Evolutionary conservation across 1,140 invertebrate species (phyloP).

Genomic region (Cydia amplana): DNA sequence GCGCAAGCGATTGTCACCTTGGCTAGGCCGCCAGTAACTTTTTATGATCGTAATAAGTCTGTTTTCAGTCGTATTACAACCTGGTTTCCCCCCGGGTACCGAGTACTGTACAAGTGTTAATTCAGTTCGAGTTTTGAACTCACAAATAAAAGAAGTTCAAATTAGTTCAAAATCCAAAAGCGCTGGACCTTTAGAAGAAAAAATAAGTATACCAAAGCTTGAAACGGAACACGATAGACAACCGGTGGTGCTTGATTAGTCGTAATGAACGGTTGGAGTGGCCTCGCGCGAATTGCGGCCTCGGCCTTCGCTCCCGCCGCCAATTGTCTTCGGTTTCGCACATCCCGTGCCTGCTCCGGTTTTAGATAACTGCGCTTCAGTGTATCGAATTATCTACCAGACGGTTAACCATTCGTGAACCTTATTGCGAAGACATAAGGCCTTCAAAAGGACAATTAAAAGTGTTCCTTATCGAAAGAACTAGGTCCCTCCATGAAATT

Average conservation of each 20-base stretch:
- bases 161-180: too few relatives aligned
- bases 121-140: too few relatives aligned
- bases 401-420: not conserved
- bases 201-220: not conserved
- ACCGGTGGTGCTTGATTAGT: constrained; percentile 1
- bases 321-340: constrained; percentile 30
- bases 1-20: too few relatives aligned
- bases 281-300: constrained; percentile 23
- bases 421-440: not conserved
- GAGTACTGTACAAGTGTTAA: too few relatives aligned
- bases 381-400: not conserved
- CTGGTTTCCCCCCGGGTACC: too few relatives aligned
- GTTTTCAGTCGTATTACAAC: too few relatives aligned
- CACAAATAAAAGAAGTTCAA: too few relatives aligned
- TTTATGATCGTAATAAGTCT: too few relatives aligned
- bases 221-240: not conserved
- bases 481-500: not conserved
- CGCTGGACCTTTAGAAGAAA: too few relatives aligned
- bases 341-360: not conserved
- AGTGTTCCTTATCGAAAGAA: too few relatives aligned
- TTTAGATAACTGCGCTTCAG: not conserved
- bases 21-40: too few relatives aligned
- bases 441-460: not conserved
- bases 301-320: constrained; percentile 12
- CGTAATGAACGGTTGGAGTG: not conserved